A percentile compares a stretch with the other conserved stretches of the same genome.
Conservation (phyloP, 2,888 invertebrate species). For the Thymelicus acteon region DNA sequence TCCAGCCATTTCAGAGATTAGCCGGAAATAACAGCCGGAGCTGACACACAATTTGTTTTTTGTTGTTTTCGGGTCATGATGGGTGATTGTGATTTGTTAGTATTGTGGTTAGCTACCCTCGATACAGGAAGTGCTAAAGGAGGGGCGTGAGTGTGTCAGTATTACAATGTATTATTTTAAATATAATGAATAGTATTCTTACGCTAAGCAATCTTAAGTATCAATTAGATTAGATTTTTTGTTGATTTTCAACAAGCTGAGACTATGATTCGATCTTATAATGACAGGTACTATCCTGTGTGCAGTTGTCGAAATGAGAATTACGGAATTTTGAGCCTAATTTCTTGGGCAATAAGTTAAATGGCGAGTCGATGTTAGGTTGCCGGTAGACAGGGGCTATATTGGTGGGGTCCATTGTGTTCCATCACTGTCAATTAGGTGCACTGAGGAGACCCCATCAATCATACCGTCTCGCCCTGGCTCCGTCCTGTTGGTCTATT, state of each 20-base stretch:
- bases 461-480: slow-evolving; percentile 69
- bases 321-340: slow-evolving; percentile 13
- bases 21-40: too few relatives aligned
- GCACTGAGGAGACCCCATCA: slow-evolving; percentile 78
- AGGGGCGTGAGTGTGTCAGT: background rate
- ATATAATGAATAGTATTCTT: background rate
- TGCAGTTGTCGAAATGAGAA: background rate
- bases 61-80: too few relatives aligned
- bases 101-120: too few relatives aligned
- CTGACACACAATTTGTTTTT: too few relatives aligned
- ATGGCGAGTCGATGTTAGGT: slow-evolving; percentile 30
- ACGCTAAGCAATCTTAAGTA: background rate
- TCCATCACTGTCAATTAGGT: slow-evolving; percentile 84
- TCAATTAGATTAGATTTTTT: slow-evolving; percentile 12
- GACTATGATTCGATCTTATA: slow-evolving; percentile 2
- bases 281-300: background rate
- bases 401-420: slow-evolving; percentile 64
- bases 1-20: too few relatives aligned
- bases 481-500: slow-evolving; percentile 66
- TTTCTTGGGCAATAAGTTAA: slow-evolving; percentile 34
- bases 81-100: background rate
- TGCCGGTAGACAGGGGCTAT: slow-evolving; percentile 41
- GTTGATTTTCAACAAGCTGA: slow-evolving; percentile 6
- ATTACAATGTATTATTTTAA: background rate
- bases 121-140: too few relatives aligned